Evolutionary conservation across 2,797 vertebrate genomes (phyloP), one percentile per base, ranked within the genome.

Genomic region (Amniataba percoides): DNA sequence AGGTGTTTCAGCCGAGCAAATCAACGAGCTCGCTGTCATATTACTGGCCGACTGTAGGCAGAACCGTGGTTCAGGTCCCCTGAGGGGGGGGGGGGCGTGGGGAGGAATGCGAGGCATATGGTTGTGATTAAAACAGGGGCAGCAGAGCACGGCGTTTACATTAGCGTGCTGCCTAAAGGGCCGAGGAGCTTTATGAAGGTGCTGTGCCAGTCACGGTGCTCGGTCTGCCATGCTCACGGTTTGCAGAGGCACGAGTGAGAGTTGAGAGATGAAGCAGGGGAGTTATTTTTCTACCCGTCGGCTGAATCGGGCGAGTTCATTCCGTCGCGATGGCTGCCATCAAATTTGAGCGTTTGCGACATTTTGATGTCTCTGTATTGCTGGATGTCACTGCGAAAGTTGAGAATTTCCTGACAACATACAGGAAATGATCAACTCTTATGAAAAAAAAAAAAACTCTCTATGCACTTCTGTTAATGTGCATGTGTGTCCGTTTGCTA

Each of bases 61-160:
- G 81, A 80, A 70, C 67, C 34, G 15, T 65, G 79, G 77, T 83
- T 71, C 70, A 36, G 80, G 73, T 89, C 87, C 79, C 40, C 16
- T 6, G n/a, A 49, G 27, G 69, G 64, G 57, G 71, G 60, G 79
- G 73, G 71, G 27, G 69, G 64, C 52, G 71, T 58, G 79, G 73
- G 71, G 63, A 66, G 72, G 86, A 88, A 90, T 88, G 85, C 57
- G 19, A 72, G 83, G 83, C 91, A 94, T 91, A 89, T 93, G 91
- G 87, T 85, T 88, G 77, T 85, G 89, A 93, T 93, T 94, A 92
- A 85, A 87, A 87, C 78, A 72, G 79, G 81, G 85, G 80, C 81
- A 78, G 85, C 75, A 10, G 82, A 87, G 89, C 83, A 59, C 88
- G 67, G 76, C 68, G 70, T 90, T 91, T 91, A 89, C 88, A 89